Conservation (phyloP, 2,888 invertebrate genomes). For the Caenorhabditis japonica region DNA sequence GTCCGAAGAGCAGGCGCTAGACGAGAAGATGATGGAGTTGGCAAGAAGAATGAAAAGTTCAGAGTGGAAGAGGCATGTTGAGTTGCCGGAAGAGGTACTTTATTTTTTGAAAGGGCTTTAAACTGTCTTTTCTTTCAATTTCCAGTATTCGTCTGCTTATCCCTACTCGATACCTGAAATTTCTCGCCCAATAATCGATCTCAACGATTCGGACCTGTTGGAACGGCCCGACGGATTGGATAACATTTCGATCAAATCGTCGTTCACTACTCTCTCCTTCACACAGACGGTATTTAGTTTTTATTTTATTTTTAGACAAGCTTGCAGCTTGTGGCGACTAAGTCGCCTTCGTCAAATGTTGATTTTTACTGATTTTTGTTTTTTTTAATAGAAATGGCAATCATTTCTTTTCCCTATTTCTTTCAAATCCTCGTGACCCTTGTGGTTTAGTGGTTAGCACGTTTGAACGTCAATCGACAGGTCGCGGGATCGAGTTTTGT, state of each 20-base stretch:
- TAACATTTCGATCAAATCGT: slow-evolving; percentile 19
- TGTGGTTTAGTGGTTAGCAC: too few species aligned
- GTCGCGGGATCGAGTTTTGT: too few species aligned
- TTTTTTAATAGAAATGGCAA: too few species aligned
- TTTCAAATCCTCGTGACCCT: too few species aligned
- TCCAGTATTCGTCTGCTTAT: slow-evolving; percentile 36
- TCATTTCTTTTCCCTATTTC: too few species aligned
- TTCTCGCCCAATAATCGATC: slow-evolving; percentile 18
- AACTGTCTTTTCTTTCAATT: background rate
- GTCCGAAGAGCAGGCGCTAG: slow-evolving; percentile 23
- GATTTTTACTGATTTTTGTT: background rate
- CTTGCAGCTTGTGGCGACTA: background rate
- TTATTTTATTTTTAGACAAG: background rate
- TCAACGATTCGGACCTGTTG: slow-evolving; percentile 18
- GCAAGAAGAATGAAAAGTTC: slow-evolving; percentile 13
- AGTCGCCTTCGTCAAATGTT: too few species aligned
- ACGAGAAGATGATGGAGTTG: slow-evolving; percentile 42
- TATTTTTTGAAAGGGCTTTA: background rate
- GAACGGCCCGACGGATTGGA: slow-evolving; percentile 16
- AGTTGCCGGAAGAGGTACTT: slow-evolving; percentile 30
- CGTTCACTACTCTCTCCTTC: slow-evolving; percentile 24
- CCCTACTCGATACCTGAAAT: slow-evolving; percentile 50
- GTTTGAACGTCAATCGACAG: too few species aligned
- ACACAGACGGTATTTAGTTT: slow-evolving; percentile 24
- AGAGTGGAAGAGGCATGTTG: slow-evolving; percentile 35